Conservation (phyloP, 53 echinoderm and acorn worm species). For the Hippasteria phrygiana region DNA sequence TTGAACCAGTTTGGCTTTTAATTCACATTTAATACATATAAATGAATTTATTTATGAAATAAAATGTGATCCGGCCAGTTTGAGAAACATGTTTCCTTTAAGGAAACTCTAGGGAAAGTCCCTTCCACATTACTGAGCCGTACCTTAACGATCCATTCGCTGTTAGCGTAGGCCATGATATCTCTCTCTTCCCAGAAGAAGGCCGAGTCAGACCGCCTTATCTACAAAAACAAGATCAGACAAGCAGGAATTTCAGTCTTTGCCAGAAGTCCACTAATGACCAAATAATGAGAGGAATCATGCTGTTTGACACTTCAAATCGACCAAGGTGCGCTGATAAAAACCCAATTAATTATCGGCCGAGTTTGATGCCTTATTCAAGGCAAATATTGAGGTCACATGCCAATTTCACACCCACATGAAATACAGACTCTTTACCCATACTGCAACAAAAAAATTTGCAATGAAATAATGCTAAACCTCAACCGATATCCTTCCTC, state of each 20-base stretch:
- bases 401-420: no score
- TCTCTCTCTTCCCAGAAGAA: slow-evolving; percentile 99
- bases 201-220: slow-evolving; percentile 96
- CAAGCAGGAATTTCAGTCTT: neutral
- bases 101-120: neutral
- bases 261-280: neutral
- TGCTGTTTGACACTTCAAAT: neutral
- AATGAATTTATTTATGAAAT: no score
- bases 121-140: neutral
- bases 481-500: no score
- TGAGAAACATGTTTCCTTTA: no score
- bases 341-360: neutral
- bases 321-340: neutral
- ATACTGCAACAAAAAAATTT: no score
- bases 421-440: no score
- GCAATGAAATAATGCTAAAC: no score
- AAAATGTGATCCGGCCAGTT: no score
- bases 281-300: neutral
- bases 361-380: neutral
- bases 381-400: neutral
- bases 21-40: no score
- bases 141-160: slow-evolving; percentile 99
- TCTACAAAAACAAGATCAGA: slow-evolving; percentile 61
- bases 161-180: slow-evolving; percentile 99
- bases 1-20: no score